A percentile compares a stretch with the other conserved stretches of the same genome.
Conservation (phyloP, 2,888 invertebrate species). For the Eilema griseolum region DNA sequence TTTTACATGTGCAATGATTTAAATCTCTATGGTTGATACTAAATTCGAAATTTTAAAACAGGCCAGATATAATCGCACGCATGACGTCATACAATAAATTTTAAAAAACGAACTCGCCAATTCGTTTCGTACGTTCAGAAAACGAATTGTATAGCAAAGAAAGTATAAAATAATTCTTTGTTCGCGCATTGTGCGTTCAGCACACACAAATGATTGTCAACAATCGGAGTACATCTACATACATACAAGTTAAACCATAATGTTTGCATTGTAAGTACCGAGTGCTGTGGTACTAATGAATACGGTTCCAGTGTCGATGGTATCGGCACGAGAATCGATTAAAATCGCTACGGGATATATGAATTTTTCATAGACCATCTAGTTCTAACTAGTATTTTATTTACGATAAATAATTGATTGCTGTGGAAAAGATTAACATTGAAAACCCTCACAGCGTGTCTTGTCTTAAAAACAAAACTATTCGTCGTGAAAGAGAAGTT, state of each 20-base stretch:
- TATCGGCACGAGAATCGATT: constrained; percentile 62
- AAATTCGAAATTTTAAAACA: constrained; percentile 8
- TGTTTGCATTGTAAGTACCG: constrained; percentile 53
- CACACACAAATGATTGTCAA: constrained; percentile 47
- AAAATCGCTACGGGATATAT: constrained; percentile 56
- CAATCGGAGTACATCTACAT: constrained; percentile 47
- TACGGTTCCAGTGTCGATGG: constrained; percentile 51
- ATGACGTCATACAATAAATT: constrained; percentile 11
- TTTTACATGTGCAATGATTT: not conserved
- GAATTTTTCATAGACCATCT: constrained; percentile 49
- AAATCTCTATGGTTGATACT: not conserved
- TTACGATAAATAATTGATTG: constrained; percentile 46
- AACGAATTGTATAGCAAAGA: constrained; percentile 37
- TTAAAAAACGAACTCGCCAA: constrained; percentile 16
- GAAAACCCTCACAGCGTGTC: not conserved
- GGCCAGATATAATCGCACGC: not conserved
- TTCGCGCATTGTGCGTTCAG: constrained; percentile 36
- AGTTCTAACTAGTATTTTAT: constrained; percentile 37
- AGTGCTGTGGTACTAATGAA: constrained; percentile 48
- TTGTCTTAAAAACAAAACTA: not conserved
- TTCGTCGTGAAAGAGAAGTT: too few species aligned
- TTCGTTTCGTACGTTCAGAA: constrained; percentile 16
- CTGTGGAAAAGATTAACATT: not conserved
- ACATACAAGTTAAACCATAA: constrained; percentile 40
- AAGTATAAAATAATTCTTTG: constrained; percentile 46